Evolutionary conservation across 2,797 vertebrate species (phyloP), one percentile per base, ranked within the genome.

Genomic region (Hypotaenidia okinawae): DNA sequence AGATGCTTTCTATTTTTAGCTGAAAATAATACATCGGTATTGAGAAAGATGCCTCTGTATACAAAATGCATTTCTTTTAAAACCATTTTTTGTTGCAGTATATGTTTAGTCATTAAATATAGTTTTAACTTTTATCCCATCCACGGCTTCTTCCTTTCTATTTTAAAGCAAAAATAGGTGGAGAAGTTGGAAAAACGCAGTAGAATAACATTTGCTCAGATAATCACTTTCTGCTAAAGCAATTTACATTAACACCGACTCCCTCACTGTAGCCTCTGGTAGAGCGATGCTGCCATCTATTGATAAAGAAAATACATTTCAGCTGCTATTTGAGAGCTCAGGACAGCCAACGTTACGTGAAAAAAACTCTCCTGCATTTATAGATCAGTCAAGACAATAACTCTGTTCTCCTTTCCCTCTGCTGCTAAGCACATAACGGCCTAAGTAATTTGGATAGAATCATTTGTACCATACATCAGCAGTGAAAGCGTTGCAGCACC

Each of bases 261-360:
- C 25, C 1, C 12, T 78, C 19, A 16, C 0, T 0, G 35, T 10
- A n/a, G 30, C 30, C 88, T 97, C 76, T 51, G 68, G 33, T 97
- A 98, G 98, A 96, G 92, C 68, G 87, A 93, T 97, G 93, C 96
- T 98, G 98, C 98, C 98, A 98, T 98, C 98, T 98, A 93, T 97
- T 91, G 98, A 62, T 63, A 28, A 58, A 17, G 57, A 59, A 82
- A 62, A 58, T 54, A 35, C 18, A 66, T 10, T 70, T 72, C 69
- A 45, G 19, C 14, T 24, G 3, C 18, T 41, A 27, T 21, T 51
- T 8, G 15, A 57, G 11, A 25, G 13, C 16, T 49, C 16, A 11
- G 5, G 27, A 85, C 81, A 81, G 28, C 5, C 45, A 4, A 52
- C 6, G 43, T 41, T 88, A 51, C 52, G 15, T 32, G 58, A 63